Evolutionary conservation across 2,113 vertebrate genomes (phyloP).

Genomic region (Odocoileus virginianus): DNA sequence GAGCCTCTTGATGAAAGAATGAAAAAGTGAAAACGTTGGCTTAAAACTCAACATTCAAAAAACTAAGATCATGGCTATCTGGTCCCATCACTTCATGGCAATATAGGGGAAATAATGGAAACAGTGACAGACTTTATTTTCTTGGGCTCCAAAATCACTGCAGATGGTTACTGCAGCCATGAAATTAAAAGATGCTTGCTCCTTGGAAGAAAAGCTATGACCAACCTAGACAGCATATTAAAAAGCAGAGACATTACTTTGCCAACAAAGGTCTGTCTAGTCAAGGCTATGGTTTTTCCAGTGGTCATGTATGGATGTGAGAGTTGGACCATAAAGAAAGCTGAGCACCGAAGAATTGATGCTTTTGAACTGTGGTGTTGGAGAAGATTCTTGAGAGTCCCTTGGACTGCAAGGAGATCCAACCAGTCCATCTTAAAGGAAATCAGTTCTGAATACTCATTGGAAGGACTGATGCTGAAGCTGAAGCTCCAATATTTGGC

Average conservation of each 20-base stretch:
- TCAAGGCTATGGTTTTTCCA: neutral
- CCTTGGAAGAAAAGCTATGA: neutral
- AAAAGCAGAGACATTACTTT: neutral
- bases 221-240: neutral
- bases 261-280: neutral
- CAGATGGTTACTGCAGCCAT: neutral
- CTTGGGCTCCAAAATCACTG: neutral
- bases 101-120: neutral
- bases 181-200: neutral
- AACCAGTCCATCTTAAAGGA: neutral
- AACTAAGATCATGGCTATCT: neutral
- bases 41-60: neutral
- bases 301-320: neutral
- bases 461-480: neutral
- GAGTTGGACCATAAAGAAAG: neutral
- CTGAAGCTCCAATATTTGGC: neutral
- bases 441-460: neutral
- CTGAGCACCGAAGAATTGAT: neutral
- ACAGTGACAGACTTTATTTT: neutral
- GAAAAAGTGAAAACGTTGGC: neutral
- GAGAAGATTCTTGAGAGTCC: neutral
- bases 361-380: neutral
- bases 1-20: neutral
- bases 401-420: neutral
- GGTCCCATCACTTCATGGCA: neutral